phyloP scores from a whole-genome alignment of 2,888 invertebrate genomes.

The Taphrorychus bicolor region DNA sequence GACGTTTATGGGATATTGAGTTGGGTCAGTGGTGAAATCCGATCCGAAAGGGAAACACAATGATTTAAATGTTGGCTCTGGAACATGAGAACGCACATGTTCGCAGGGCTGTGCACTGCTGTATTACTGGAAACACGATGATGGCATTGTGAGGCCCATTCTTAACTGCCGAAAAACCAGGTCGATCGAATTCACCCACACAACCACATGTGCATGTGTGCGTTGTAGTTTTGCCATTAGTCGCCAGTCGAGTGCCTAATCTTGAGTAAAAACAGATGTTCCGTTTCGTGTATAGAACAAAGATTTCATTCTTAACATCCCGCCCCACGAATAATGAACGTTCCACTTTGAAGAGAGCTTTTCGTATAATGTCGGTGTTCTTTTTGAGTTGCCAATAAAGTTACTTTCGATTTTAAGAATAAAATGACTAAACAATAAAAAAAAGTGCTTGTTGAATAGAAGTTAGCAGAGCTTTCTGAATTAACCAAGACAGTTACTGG shows the following conservation, averaged over 20 bases:
- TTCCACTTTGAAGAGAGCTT: conserved; percentile 41
- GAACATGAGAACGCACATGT: conserved; percentile 42
- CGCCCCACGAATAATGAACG: conserved; percentile 40
- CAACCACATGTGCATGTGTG: conserved; percentile 46
- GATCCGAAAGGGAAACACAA: conserved; percentile 49
- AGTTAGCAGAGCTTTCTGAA: too few species aligned
- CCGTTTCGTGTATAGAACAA: conserved; percentile 46
- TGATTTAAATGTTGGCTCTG: conserved; percentile 20
- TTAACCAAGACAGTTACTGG: too few species aligned
- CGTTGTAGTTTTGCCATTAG: conserved; percentile 46
- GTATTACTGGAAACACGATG: background rate
- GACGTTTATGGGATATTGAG: conserved; percentile 52
- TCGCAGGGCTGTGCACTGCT: background rate
- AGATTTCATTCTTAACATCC: conserved; percentile 48
- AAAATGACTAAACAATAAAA: too few species aligned
- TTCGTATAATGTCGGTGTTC: conserved; percentile 34
- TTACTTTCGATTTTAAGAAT: background rate
- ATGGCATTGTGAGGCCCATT: conserved; percentile 6
- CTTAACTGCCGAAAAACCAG: conserved; percentile 34
- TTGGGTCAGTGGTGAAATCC: conserved; percentile 56
- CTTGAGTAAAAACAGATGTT: conserved; percentile 52
- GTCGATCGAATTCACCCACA: conserved; percentile 40
- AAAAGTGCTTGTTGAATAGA: too few species aligned
- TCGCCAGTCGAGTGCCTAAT: conserved; percentile 49
- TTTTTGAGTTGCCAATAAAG: conserved; percentile 34